Base-by-base conservation (phyloP, 2,113 vertebrate genomes). In the Charadrius vociferus region DNA sequence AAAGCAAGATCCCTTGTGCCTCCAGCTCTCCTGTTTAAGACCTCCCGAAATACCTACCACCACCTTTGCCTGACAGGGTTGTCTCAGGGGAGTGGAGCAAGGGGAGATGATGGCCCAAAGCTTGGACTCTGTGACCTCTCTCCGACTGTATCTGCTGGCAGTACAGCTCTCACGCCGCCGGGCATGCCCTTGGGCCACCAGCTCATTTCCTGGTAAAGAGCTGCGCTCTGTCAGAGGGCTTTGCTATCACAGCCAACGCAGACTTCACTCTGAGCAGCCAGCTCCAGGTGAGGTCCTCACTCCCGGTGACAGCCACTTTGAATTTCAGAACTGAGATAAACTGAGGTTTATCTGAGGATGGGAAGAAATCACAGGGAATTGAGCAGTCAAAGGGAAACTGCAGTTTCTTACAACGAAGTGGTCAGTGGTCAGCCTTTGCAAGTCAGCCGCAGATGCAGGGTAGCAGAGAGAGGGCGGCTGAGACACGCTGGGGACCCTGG, bases 271-370 rank as follows among this genome's bases (percentile, higher is more conserved):
- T 61, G 26, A 84, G 71, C 73, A 70, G 56, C 50, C 53, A 66
- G 49, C 81, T 90, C 34, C 73, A 4, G 1, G 47, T 66, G 75
- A 78, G 36, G 27, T 19, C 55, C 65, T 82, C 2, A 1, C 67
- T 65, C 45, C 29, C 2, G 3, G 55, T 58, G 80, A 71, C 0
- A 2, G 56, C 41, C 36, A 11, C 61, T 95, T 78, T 90, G 72
- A 81, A 86, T 83, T 88, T 83, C 80, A 86, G 90, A 92, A 56
- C 72, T 47, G 75, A 88, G 75, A n/a, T n/a, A n/a, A n/a, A n/a
- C n/a, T n/a, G n/a, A n/a, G 45, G 39, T n/a, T 94, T 90, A 81
- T 78, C 53, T 79, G 32, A 84, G 80, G 37, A 47, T 24, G 47
- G 41, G 24, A 63, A 71, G 59, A 90, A 92, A 83, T 50, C 7